These are phyloP conservation scores for Scomber scombrus DNA, from an alignment of 2,113 vertebrate species.

Conservation along the genomic window DNA sequence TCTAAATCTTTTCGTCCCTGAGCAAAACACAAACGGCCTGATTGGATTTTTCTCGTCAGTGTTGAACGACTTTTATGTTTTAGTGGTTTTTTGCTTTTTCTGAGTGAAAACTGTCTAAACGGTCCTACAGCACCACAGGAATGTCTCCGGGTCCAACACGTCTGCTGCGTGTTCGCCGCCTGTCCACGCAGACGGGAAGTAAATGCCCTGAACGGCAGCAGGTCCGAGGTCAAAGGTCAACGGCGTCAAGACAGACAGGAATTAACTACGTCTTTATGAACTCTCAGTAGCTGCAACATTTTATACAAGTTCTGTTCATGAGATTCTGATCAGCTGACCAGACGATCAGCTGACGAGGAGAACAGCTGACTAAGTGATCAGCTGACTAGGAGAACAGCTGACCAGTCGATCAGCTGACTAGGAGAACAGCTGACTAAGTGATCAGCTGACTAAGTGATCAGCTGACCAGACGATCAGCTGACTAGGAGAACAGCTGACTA, in stretches of 20 bases:
- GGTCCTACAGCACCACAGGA: slow-evolving; percentile 49
- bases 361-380: slow-evolving; percentile 6
- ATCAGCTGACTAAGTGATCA: neutral
- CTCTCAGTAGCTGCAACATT: neutral
- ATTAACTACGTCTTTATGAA: neutral
- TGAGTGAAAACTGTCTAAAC: slow-evolving; percentile 25
- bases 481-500: neutral
- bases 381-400: neutral
- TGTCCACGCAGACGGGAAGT: slow-evolving; percentile 5
- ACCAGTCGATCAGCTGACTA: too few relatives aligned
- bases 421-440: neutral
- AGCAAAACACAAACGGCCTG: slow-evolving; percentile 40
- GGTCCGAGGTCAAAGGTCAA: neutral
- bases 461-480: neutral
- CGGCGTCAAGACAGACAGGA: too few relatives aligned
- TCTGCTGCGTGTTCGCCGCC: slow-evolving; percentile 21
- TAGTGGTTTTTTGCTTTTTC: slow-evolving; percentile 46
- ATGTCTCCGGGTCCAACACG: neutral
- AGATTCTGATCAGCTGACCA: slow-evolving; percentile 3
- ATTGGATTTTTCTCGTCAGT: slow-evolving; percentile 1
- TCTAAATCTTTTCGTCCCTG: slow-evolving; percentile 46
- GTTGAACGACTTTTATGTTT: neutral
- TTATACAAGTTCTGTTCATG: neutral
- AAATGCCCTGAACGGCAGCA: slow-evolving; percentile 28
- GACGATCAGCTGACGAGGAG: too few relatives aligned